A percentile compares a stretch with the other conserved stretches of the same genome.
phyloP scores from a whole-genome alignment of 2,888 invertebrate species.

The Punctoribates punctum region DNA sequence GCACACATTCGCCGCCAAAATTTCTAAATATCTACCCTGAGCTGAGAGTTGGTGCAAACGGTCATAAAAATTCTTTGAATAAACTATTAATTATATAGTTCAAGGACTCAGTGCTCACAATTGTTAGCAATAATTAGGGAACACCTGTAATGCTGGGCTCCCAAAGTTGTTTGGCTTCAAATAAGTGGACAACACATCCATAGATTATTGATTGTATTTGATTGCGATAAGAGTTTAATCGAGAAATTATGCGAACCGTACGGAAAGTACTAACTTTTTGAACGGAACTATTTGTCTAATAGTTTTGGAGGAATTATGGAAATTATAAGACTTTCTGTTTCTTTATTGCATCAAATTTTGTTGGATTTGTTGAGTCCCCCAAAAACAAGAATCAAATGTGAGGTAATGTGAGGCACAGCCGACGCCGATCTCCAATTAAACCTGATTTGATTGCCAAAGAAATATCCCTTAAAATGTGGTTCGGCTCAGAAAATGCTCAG shows the following conservation, averaged over 20 bases:
- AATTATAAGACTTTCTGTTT: background rate
- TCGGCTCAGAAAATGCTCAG: constrained; percentile 12
- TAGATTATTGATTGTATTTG: background rate
- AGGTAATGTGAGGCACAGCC: background rate
- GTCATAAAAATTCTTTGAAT: constrained; percentile 4
- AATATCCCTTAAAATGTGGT: constrained; percentile 7
- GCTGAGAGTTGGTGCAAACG: background rate
- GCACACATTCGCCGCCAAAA: too few species aligned
- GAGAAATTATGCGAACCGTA: background rate
- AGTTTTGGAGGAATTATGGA: background rate
- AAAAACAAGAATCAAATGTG: background rate
- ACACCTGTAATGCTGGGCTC: constrained; percentile 1
- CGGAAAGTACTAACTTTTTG: too few species aligned
- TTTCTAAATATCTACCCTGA: background rate
- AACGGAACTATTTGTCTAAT: too few species aligned
- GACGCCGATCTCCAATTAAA: background rate
- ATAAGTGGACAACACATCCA: background rate
- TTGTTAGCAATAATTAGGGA: background rate
- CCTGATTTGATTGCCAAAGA: background rate
- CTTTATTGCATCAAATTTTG: background rate
- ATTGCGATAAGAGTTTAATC: background rate
- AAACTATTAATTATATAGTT: constrained; percentile 29
- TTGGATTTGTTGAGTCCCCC: background rate
- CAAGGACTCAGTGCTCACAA: constrained; percentile 21
- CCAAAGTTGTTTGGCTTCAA: background rate